Conservation (phyloP, 2,888 invertebrate species). For the Graphium colonna region DNA sequence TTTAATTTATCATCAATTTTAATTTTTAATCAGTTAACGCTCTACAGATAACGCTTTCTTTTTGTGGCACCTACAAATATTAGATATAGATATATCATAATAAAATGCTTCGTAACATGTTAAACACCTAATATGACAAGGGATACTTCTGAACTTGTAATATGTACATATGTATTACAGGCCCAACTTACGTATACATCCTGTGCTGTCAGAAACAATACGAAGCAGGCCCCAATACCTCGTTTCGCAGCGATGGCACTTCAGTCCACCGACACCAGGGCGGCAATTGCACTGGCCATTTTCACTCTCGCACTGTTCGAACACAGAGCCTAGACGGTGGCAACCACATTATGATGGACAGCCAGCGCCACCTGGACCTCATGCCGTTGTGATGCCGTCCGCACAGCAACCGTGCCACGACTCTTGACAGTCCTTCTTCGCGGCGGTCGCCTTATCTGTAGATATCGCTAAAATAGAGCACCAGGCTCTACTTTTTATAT, state of each 20-base stretch:
- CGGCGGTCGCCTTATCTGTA: slow-evolving; percentile 57
- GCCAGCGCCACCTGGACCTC: slow-evolving; percentile 77
- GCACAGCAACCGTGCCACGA: slow-evolving; percentile 92
- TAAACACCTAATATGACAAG: too few relatives aligned
- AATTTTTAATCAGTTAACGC: too few relatives aligned
- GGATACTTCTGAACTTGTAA: too few relatives aligned
- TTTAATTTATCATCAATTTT: too few relatives aligned
- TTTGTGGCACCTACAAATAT: too few relatives aligned
- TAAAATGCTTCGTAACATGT: too few relatives aligned
- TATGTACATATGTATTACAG: too few relatives aligned
- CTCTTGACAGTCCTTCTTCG: slow-evolving; percentile 84
- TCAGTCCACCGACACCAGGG: slow-evolving; percentile 94
- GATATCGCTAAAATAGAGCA: neutral
- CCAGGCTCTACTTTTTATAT: too few relatives aligned
- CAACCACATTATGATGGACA: slow-evolving; percentile 91
- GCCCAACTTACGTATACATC: slow-evolving; percentile 88
- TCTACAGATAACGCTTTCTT: too few relatives aligned
- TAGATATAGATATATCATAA: too few relatives aligned
- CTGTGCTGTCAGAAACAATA: slow-evolving; percentile 85
- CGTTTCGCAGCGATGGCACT: slow-evolving; percentile 91
- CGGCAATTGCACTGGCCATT: slow-evolving; percentile 91
- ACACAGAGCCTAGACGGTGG: slow-evolving; percentile 88
- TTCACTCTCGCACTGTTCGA: slow-evolving; percentile 89
- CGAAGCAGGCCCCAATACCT: slow-evolving; percentile 94
- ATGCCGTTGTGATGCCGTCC: slow-evolving; percentile 82